These are phyloP conservation scores for Syngnathus scovelli DNA, from an alignment of 2,113 vertebrate genomes.

Conservation along the genomic window DNA sequence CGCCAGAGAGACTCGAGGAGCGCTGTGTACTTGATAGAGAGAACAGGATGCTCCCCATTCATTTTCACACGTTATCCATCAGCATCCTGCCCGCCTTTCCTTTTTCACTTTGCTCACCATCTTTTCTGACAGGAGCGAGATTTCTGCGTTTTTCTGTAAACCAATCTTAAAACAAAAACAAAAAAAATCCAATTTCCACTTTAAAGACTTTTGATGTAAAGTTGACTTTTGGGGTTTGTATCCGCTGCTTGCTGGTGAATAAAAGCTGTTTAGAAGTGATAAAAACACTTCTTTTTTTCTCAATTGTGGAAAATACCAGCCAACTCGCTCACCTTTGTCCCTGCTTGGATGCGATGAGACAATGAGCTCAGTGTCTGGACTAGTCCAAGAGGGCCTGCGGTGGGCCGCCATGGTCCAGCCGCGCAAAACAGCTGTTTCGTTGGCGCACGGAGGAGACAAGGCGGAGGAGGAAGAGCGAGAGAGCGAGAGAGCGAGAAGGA, in stretches of 20 bases:
- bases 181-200: background rate
- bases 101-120: slow-evolving; percentile 8
- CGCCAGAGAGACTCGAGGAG: slow-evolving; percentile 31
- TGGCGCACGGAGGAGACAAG: slow-evolving; percentile 39
- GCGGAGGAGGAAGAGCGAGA: slow-evolving; percentile 23
- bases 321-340: background rate
- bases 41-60: slow-evolving; percentile 53
- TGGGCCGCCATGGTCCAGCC: slow-evolving; percentile 55
- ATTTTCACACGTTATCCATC: slow-evolving; percentile 44
- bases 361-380: slow-evolving; percentile 66
- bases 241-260: too few relatives aligned
- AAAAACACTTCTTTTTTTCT: too few relatives aligned
- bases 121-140: background rate
- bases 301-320: background rate
- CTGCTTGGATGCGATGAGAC: slow-evolving; percentile 28
- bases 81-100: slow-evolving; percentile 9
- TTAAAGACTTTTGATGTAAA: background rate
- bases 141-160: background rate
- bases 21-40: slow-evolving; percentile 38
- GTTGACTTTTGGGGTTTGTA: background rate
- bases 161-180: background rate
- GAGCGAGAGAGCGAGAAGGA: slow-evolving; percentile 17
- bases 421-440: slow-evolving; percentile 74
- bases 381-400: slow-evolving; percentile 50
- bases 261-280: too few relatives aligned